Base-by-base conservation (phyloP, 2,797 vertebrate genomes). In the Triplophysa yarkandensis region DNA sequence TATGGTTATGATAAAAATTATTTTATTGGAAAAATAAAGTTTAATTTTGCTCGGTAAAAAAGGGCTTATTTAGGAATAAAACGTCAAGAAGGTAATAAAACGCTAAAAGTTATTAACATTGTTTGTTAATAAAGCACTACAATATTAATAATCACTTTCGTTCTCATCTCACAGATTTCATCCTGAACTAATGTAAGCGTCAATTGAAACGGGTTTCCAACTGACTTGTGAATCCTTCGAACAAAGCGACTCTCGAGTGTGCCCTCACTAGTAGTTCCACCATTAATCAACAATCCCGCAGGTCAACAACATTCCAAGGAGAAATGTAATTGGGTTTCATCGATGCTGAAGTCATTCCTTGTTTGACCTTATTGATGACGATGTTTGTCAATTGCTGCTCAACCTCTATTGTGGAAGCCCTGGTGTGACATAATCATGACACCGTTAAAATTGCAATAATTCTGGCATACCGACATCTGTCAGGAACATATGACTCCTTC, bases 241-340 rank as follows among this genome's bases (percentile, higher is more conserved):
- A 73, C 16, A 4, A 54, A 41, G 39, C 8, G 25, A 14, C n/a
- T 28, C 0, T 23, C 4, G 48, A 72, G 10, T 14, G 2, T 5
- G 23, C 10, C 46, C 32, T 46, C 58, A 25, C 8, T 16, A 30
- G 14, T 21, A 19, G 17, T n/a, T 32, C 48, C 16, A 10, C 23
- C 57, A 13, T 73, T 55, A 43, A 32, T 43, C 60, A 72, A 19
- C 66, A 41, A 67, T 44, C 7, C 54, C 41, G 16, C 48, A 8
- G 50, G 27, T 57, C 30, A 72, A 54, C 25, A 66, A 21, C 43
- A 72, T 60, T 67, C 52, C 61, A 81, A 70, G 66, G 63, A 77
- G 50, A 70, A 76, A 62, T 27, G n/a, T 61, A 74, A 65, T 43
- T 46, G 63, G 48, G 27, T 43, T 58, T 13, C 65, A 75, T 74